Conservation (phyloP, 2,888 invertebrate species). For the Arge pagana region DNA sequence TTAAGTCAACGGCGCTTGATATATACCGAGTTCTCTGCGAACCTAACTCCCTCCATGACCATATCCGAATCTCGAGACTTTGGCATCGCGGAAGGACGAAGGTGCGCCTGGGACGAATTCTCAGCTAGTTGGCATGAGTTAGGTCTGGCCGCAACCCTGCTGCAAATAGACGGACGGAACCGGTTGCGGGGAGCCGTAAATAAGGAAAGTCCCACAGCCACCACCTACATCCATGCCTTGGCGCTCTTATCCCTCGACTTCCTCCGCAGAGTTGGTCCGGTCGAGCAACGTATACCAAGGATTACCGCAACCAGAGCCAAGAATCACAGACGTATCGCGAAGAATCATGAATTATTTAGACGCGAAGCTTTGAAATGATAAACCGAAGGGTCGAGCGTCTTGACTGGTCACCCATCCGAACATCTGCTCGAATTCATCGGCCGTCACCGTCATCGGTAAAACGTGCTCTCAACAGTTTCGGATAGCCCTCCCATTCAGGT, state of each 20-base stretch:
- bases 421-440: too few species aligned
- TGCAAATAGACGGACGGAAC: conserved; percentile 24
- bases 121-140: conserved; percentile 46
- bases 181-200: conserved; percentile 36
- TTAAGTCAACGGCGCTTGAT: conserved; percentile 38
- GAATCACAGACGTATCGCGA: conserved; percentile 5
- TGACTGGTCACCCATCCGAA: too few species aligned
- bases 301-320: not conserved
- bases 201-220: conserved; percentile 42
- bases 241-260: conserved; percentile 10
- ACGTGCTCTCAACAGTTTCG: too few species aligned
- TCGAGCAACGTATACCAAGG: conserved; percentile 6
- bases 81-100: conserved; percentile 46
- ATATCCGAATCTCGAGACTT: conserved; percentile 39
- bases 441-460: too few species aligned
- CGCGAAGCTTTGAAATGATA: conserved; percentile 9
- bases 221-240: too few species aligned
- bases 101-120: conserved; percentile 51
- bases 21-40: conserved; percentile 28
- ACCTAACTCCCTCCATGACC: conserved; percentile 33
- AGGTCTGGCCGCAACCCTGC: conserved; percentile 39
- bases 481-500: too few species aligned
- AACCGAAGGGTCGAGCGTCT: conserved; percentile 15
- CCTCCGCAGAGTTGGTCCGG: conserved; percentile 8
- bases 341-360: conserved; percentile 14